Base-by-base conservation (phyloP, 1,140 invertebrate species). In the Brachionus plicatilis region DNA sequence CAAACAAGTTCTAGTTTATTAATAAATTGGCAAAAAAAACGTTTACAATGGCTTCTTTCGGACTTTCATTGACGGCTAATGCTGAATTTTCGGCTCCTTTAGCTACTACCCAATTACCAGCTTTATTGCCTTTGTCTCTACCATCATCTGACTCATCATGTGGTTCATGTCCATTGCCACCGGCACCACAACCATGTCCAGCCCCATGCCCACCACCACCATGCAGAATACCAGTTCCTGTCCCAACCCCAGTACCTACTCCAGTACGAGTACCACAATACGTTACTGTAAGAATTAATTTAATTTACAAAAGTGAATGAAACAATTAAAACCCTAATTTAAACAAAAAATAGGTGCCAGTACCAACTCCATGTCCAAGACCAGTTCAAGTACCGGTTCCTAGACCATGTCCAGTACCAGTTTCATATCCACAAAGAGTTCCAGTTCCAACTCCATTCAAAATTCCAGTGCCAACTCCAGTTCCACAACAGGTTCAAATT, bases 251-350 rank as follows among this genome's bases (percentile, higher is more conserved):
- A 72, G 33, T 41, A 8, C 68, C 68, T n/a, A 72, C 68, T 72
- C 68, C 68, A 33, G 68, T 72, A 29, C 68, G 9, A 37, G 68
- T 72, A 43, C 68, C 68, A 72, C 60, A 66, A 66, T 24, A 66
- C 27, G 24, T 66, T 14, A 66, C 60, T 66, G 60, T 66, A 66
- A 66, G 14, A 14, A 14, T 47, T 47, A 47, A 47, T 12, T 47
- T 47, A 47, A 47, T 37, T 37, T 37, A 0, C 5, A 37, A 37
- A 37, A 37, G 33, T 37, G 6, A 37, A 37, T 37, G 33, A 37
- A 37, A 37, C 33, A 37, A 37, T 37, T 37, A 37, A 37, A 37
- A 37, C 5, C n/a, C 47, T 14, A 14, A 50, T 14, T 50, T 50
- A 14, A 50, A 50, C n/a, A 65, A 65, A 65, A 65, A 37, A 37